Percentiles rank a stretch among this genome's conserved stretches.
Conservation (phyloP, 2,888 invertebrate genomes). For the Dorcus parallelipipedus region DNA sequence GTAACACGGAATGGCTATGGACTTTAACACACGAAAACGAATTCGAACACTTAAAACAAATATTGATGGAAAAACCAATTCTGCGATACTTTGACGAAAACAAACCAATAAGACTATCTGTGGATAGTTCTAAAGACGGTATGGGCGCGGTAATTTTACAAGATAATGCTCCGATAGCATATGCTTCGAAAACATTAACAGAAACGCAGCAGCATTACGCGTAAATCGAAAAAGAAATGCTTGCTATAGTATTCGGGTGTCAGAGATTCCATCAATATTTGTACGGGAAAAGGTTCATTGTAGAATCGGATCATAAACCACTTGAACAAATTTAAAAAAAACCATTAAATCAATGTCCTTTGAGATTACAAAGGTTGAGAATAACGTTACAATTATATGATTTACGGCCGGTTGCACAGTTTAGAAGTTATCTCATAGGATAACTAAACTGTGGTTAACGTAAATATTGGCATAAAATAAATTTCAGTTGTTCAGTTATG, state of each 20-base stretch:
- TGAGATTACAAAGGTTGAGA: too few species aligned
- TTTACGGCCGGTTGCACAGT: too few species aligned
- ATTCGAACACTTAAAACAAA: constrained; percentile 11
- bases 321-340: constrained; percentile 22
- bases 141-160: constrained; percentile 30
- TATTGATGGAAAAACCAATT: constrained; percentile 8
- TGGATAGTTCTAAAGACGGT: constrained; percentile 21
- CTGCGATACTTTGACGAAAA: constrained; percentile 11
- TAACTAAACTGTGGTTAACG: too few species aligned
- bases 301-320: constrained; percentile 35
- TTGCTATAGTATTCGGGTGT: constrained; percentile 21
- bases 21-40: background rate
- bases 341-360: too few species aligned
- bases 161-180: constrained; percentile 30
- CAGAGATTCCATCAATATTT: constrained; percentile 28
- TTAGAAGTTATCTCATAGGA: too few species aligned
- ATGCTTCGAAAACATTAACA: constrained; percentile 30
- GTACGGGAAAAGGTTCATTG: constrained; percentile 23
- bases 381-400: too few species aligned
- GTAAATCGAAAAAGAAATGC: constrained; percentile 31
- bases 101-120: constrained; percentile 19
- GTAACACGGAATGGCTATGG: constrained; percentile 21
- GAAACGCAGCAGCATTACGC: constrained; percentile 29
- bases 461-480: too few species aligned
- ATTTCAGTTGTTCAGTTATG: too few species aligned